Percentiles rank a stretch among this genome's conserved stretches.
Conservation (phyloP, 2,797 vertebrate genomes). For the Amniataba percoides region DNA sequence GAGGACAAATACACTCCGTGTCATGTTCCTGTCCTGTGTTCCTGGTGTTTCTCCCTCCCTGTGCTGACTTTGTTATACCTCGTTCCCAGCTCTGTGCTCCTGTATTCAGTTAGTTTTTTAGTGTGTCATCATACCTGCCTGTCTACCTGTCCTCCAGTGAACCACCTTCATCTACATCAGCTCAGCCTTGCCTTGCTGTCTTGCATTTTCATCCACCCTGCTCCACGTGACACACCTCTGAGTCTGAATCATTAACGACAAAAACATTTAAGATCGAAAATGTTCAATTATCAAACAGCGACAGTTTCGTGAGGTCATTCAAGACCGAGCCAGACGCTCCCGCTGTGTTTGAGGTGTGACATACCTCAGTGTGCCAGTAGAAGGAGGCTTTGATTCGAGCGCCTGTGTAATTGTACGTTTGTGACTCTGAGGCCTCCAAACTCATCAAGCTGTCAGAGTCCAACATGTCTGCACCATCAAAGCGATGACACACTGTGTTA, state of each 20-base stretch:
- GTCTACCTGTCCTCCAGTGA: no score
- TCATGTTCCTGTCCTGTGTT: no score
- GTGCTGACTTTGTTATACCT: no score
- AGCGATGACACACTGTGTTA: conserved; percentile 26
- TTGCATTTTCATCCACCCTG: no score
- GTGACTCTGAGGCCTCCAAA: conserved; percentile 18
- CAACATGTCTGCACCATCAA: conserved; percentile 21
- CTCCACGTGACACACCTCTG: no score
- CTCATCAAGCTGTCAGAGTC: conserved; percentile 57
- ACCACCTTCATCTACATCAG: no score
- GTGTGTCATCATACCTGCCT: no score
- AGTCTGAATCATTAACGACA: not conserved
- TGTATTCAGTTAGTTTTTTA: no score
- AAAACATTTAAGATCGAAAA: not conserved
- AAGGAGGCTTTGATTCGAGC: conserved; percentile 25
- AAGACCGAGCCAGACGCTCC: not conserved
- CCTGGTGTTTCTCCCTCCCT: no score
- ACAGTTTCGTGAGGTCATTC: not conserved
- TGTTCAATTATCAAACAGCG: not conserved
- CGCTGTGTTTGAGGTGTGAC: not conserved
- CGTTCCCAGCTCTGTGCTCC: no score
- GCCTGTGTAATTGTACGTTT: conserved; percentile 49
- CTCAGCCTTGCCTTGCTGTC: no score
- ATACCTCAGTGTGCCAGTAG: conserved; percentile 5
- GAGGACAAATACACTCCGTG: not conserved